These are phyloP conservation scores for Petrosia ficiformis DNA, from an alignment of 37 sponge, comb jelly and placozoan species.

Conservation along the genomic window DNA sequence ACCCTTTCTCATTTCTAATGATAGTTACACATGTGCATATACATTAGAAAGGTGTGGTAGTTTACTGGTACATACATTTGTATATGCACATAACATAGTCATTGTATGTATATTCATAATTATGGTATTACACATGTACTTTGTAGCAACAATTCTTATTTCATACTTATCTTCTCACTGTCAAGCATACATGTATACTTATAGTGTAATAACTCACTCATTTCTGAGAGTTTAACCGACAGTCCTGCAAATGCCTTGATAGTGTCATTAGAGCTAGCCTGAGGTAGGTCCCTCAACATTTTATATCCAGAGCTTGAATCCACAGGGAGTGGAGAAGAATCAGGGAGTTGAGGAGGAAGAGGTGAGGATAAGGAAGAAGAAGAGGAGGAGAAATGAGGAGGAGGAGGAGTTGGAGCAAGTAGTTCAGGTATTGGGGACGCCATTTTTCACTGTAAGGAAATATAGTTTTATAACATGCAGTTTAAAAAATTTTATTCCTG, in stretches of 20 bases:
- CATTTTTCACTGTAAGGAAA: too few relatives aligned
- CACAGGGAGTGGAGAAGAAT: constrained; percentile 9
- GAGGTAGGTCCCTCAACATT: constrained; percentile 43
- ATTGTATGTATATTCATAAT: not conserved
- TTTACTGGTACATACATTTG: not conserved
- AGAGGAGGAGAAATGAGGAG: not conserved
- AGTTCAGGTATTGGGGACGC: too few relatives aligned
- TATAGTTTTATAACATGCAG: too few relatives aligned
- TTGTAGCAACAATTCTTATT: too few relatives aligned
- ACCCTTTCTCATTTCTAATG: too few relatives aligned
- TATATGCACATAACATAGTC: not conserved
- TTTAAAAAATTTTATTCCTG: too few relatives aligned
- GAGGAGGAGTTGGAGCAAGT: too few relatives aligned
- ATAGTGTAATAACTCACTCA: constrained; percentile 38
- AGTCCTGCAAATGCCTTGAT: constrained; percentile 34
- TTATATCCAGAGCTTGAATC: not conserved
- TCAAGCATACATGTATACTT: too few relatives aligned
- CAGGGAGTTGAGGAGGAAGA: not conserved
- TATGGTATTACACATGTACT: too few relatives aligned
- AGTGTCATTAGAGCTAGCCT: constrained; percentile 43
- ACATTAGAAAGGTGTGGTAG: too few relatives aligned
- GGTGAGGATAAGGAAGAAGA: not conserved
- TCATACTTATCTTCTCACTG: too few relatives aligned
- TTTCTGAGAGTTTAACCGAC: constrained; percentile 51
- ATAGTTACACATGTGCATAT: too few relatives aligned